A percentile compares a stretch with the other conserved stretches of the same genome.
Evolutionary conservation across 1,140 invertebrate species (phyloP).

Genomic region (Caenorhabditis brenneri): DNA sequence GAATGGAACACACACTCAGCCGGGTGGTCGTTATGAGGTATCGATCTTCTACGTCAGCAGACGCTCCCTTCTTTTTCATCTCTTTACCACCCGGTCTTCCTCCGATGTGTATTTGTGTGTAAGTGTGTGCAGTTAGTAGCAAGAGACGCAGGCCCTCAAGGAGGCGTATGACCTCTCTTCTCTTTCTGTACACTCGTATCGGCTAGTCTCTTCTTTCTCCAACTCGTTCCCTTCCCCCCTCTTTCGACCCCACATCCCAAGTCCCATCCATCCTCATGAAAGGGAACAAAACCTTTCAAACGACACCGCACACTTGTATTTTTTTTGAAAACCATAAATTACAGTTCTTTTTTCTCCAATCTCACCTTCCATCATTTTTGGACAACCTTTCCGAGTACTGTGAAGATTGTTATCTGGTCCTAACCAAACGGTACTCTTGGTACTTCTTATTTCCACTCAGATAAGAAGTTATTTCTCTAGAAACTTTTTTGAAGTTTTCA

Average conservation of each 20-base stretch:
- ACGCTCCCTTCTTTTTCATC: not conserved
- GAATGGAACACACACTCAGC: conserved; percentile 11
- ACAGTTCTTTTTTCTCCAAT: not conserved
- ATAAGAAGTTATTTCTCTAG: not conserved
- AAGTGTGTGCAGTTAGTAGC: not conserved
- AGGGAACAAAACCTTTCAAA: not conserved
- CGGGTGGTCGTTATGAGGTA: conserved; percentile 34
- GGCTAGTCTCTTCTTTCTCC: conserved; percentile 37
- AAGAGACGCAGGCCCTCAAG: not conserved
- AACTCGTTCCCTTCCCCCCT: not conserved
- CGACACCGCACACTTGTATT: too few relatives aligned
- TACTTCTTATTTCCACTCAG: not conserved
- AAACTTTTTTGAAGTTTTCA: not conserved
- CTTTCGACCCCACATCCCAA: not conserved
- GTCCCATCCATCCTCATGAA: not conserved
- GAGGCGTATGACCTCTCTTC: conserved; percentile 17
- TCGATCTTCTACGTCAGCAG: conserved; percentile 29
- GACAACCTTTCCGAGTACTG: not conserved
- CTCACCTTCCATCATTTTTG: not conserved
- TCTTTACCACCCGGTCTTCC: not conserved
- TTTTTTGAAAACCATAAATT: too few relatives aligned
- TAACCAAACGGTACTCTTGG: not conserved
- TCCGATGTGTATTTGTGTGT: not conserved
- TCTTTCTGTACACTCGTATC: conserved; percentile 2
- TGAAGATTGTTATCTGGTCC: not conserved